phyloP scores from a whole-genome alignment of 2,888 invertebrate genomes.

The Creontiades dilutus region DNA sequence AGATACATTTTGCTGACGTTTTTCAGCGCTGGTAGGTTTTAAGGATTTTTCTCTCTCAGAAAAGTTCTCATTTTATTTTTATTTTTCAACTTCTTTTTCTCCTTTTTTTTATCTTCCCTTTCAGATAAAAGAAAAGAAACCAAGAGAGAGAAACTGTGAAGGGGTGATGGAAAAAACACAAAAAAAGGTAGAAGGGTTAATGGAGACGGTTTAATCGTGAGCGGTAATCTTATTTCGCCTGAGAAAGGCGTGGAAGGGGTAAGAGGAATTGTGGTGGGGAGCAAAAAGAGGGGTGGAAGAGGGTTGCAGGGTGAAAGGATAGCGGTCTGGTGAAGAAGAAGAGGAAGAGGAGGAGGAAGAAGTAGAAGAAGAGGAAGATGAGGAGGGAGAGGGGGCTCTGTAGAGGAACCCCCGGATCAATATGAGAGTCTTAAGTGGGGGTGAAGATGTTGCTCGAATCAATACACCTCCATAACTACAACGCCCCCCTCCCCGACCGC shows the following conservation, averaged over 20 bases:
- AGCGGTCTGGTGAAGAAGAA: neutral
- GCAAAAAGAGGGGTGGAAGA: neutral
- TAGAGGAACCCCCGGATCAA: conserved; percentile 61
- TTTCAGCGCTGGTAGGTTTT: neutral
- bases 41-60: conserved; percentile 23
- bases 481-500: neutral
- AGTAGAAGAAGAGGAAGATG: neutral
- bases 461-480: conserved; percentile 71
- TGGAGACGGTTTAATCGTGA: conserved; percentile 69
- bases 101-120: neutral
- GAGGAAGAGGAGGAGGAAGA: neutral
- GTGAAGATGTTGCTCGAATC: conserved; percentile 69
- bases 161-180: neutral
- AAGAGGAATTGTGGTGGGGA: conserved; percentile 10
- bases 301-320: conserved; percentile 25
- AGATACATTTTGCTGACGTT: neutral
- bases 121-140: conserved; percentile 26
- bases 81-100: neutral
- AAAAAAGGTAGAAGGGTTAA: conserved; percentile 47
- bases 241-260: conserved; percentile 29
- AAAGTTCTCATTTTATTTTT: conserved; percentile 2
- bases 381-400: neutral
- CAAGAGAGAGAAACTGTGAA: neutral
- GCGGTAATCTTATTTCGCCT: conserved; percentile 66
- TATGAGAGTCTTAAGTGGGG: conserved; percentile 67